A percentile compares a stretch with the other conserved stretches of the same genome.
phyloP scores from a whole-genome alignment of 2,797 vertebrate species.

The Huso huso region DNA sequence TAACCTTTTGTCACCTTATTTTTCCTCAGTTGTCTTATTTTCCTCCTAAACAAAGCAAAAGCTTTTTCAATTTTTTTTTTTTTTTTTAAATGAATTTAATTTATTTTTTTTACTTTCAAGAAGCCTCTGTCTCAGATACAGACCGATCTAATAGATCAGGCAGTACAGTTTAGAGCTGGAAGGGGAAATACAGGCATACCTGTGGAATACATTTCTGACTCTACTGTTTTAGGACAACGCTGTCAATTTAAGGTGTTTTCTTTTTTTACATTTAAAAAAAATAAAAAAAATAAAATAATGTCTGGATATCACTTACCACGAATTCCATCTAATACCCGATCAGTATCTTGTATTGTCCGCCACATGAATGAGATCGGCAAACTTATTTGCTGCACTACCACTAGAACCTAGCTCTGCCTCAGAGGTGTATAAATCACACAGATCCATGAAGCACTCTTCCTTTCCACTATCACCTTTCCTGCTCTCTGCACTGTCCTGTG shows the following conservation, averaged over 20 bases:
- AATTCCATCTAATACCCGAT: slow-evolving; percentile 25
- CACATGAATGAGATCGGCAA: slow-evolving; percentile 13
- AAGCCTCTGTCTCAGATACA: slow-evolving; percentile 1
- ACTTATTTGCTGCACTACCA: neutral
- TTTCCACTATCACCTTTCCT: slow-evolving; percentile 1
- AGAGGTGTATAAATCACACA: neutral
- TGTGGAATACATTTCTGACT: too few species aligned
- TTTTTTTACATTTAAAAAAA: too few species aligned
- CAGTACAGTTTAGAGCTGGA: too few species aligned
- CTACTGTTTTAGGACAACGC: too few species aligned
- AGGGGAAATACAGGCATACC: too few species aligned
- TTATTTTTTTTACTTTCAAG: slow-evolving; percentile 7
- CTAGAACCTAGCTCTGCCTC: neutral
- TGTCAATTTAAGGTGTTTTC: too few species aligned
- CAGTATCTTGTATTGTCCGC: slow-evolving; percentile 20
- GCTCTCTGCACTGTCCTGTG: slow-evolving; percentile 7
- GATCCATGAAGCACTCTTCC: slow-evolving; percentile 8
- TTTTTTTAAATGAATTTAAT: too few species aligned
- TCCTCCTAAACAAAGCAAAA: slow-evolving; percentile 30
- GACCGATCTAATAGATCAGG: too few species aligned
- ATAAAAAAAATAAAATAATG: too few species aligned
- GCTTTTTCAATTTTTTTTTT: slow-evolving; percentile 20
- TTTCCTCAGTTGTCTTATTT: slow-evolving; percentile 28
- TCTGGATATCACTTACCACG: slow-evolving; percentile 20
- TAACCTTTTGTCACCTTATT: slow-evolving; percentile 24